These are phyloP conservation scores for Calosoma granatense DNA, from an alignment of 1,140 invertebrate genomes.

Conservation along the genomic window DNA sequence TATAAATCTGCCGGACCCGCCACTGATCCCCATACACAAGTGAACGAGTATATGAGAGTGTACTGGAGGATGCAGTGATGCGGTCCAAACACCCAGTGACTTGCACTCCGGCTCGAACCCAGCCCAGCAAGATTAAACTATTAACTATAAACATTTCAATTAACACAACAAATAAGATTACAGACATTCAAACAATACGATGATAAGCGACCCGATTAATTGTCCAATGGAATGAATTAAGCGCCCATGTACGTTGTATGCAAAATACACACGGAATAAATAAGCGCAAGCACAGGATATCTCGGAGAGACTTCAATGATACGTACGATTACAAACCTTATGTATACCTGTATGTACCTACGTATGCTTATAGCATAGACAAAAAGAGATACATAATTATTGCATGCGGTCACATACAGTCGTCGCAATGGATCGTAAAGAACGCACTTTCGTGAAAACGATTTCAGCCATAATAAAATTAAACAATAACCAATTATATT, in stretches of 20 bases:
- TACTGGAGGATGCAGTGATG: neutral
- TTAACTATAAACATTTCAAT: constrained; percentile 9
- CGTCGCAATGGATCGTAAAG: no score
- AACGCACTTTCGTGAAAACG: no score
- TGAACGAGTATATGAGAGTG: neutral
- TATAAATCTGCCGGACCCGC: no score
- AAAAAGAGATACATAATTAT: no score
- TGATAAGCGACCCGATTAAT: neutral
- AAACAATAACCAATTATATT: neutral
- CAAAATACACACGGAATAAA: no score
- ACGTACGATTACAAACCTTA: no score
- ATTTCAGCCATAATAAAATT: neutral
- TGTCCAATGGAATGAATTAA: neutral
- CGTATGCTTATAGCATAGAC: no score
- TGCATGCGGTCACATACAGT: no score
- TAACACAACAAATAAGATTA: constrained; percentile 5
- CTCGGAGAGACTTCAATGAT: neutral
- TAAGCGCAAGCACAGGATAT: no score
- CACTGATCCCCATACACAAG: neutral
- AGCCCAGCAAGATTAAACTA: constrained; percentile 6
- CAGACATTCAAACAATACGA: neutral
- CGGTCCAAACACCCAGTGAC: neutral
- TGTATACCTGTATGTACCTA: no score
- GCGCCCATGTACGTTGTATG: no score
- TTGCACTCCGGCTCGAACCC: constrained; percentile 1